Conservation (phyloP, 2,888 invertebrate species). For the Mellilla xanthometata region DNA sequence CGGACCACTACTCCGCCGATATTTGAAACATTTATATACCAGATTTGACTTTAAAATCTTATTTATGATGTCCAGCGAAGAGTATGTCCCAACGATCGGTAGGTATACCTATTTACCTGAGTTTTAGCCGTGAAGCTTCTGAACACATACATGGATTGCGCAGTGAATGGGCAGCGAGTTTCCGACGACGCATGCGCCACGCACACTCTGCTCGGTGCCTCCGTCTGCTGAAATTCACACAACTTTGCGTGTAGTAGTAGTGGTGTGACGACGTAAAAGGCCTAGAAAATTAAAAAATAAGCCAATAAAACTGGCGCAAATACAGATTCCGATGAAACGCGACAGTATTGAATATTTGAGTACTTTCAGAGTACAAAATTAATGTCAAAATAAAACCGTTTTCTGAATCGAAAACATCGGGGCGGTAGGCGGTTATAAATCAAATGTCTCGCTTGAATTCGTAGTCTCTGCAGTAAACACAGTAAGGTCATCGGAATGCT, state of each 20-base stretch:
- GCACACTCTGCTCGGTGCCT: slow-evolving; percentile 54
- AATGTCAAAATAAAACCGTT: neutral
- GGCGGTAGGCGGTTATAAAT: slow-evolving; percentile 7
- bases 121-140: slow-evolving; percentile 48
- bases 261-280: slow-evolving; percentile 31
- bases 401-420: slow-evolving; percentile 1
- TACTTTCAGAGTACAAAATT: neutral
- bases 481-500: slow-evolving; percentile 73
- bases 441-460: slow-evolving; percentile 25
- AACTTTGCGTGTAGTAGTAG: slow-evolving; percentile 37
- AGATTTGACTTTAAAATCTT: slow-evolving; percentile 78
- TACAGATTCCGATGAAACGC: neutral
- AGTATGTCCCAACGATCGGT: slow-evolving; percentile 40
- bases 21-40: slow-evolving; percentile 74
- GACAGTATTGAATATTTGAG: neutral
- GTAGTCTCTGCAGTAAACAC: slow-evolving; percentile 43
- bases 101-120: slow-evolving; percentile 58
- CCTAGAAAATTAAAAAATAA: slow-evolving; percentile 43
- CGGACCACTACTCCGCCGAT: slow-evolving; percentile 58
- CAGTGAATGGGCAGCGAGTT: slow-evolving; percentile 64
- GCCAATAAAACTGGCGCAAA: neutral
- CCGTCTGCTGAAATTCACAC: slow-evolving; percentile 38
- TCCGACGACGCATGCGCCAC: slow-evolving; percentile 71
- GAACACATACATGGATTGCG: slow-evolving; percentile 66
- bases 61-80: slow-evolving; percentile 56